Evolutionary conservation across 2,888 invertebrate genomes (phyloP).

Genomic region (Pristionchus fissidentatus): DNA sequence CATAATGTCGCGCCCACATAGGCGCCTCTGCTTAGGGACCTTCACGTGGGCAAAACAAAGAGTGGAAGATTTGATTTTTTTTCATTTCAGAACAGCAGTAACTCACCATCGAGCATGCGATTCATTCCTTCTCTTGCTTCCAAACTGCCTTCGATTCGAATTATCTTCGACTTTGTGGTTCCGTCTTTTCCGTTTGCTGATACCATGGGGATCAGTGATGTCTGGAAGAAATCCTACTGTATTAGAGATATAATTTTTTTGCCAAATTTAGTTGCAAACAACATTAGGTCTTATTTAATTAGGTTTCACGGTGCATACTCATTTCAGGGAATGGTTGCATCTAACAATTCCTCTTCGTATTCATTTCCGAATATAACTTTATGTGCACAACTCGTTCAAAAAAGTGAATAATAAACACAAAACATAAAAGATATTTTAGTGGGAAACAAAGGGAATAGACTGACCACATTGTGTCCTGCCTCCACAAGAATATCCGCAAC

Average conservation of each 20-base stretch:
- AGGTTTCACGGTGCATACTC: too few relatives aligned
- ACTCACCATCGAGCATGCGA: not conserved
- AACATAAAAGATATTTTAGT: slow-evolving; percentile 30
- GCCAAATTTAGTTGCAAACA: not conserved
- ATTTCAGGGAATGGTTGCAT: not conserved
- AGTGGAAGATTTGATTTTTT: too few relatives aligned
- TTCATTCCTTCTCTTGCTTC: not conserved
- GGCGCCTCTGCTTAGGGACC: too few relatives aligned
- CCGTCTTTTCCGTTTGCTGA: slow-evolving; percentile 20
- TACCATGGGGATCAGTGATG: slow-evolving; percentile 20
- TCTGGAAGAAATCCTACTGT: not conserved
- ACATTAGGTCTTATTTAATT: not conserved
- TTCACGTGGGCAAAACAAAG: too few relatives aligned
- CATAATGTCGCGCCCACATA: not conserved
- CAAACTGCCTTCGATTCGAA: not conserved
- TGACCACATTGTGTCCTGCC: slow-evolving; percentile 59
- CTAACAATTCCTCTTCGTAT: too few relatives aligned
- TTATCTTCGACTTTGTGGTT: slow-evolving; percentile 18
- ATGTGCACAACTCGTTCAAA: too few relatives aligned
- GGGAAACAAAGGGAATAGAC: not conserved
- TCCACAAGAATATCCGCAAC: slow-evolving; percentile 56
- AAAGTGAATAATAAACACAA: slow-evolving; percentile 9
- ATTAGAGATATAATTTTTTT: not conserved
- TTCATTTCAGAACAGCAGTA: not conserved
- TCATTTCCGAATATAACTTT: not conserved